Conservation (phyloP, 1,140 invertebrate species). For the Meloidogyne hapla region DNA sequence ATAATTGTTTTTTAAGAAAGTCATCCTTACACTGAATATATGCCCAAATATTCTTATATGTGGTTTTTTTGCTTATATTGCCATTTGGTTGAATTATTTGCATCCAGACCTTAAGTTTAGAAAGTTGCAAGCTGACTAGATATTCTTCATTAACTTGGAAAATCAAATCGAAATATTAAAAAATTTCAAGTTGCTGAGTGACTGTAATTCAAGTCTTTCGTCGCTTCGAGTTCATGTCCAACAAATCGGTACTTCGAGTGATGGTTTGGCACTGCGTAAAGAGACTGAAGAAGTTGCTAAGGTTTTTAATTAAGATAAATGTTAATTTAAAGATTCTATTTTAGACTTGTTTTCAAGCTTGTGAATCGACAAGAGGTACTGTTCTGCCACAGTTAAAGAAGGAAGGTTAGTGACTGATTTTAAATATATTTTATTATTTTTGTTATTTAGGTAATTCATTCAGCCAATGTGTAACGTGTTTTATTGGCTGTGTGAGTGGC, state of each 20-base stretch:
- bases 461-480: constrained; percentile 52
- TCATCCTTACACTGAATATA: too few species aligned
- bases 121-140: too few species aligned
- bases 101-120: too few species aligned
- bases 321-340: not conserved
- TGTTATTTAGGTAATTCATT: constrained; percentile 35
- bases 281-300: constrained; percentile 57
- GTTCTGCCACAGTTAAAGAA: constrained; percentile 61
- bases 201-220: constrained; percentile 60
- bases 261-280: constrained; percentile 48
- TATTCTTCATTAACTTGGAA: too few species aligned
- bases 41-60: too few species aligned
- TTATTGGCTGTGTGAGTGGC: constrained; percentile 61
- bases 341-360: constrained; percentile 55
- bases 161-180: too few species aligned
- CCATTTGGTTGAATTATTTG: too few species aligned
- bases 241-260: constrained; percentile 56
- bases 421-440: not conserved
- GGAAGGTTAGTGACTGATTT: constrained; percentile 46
- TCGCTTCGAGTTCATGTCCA: constrained; percentile 54
- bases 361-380: constrained; percentile 59
- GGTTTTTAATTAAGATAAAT: not conserved
- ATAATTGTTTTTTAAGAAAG: too few species aligned
- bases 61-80: too few species aligned
- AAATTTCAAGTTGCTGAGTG: constrained; percentile 53